These are phyloP conservation scores for Danio albolineatus DNA, from an alignment of 2,797 vertebrate genomes.

Conservation along the genomic window DNA sequence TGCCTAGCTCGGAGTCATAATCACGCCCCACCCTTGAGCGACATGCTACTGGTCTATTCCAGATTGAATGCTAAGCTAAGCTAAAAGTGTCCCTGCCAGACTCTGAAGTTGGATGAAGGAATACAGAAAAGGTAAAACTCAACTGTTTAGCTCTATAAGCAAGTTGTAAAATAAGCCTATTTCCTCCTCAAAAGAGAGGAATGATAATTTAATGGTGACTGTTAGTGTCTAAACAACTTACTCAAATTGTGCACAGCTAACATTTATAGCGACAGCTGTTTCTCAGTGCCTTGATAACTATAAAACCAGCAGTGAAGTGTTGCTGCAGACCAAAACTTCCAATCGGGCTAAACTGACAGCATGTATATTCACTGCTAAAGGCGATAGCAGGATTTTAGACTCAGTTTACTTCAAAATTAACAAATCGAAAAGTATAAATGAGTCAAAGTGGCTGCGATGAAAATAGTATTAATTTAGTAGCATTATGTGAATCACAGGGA, in stretches of 20 bases:
- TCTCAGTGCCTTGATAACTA: constrained; percentile 32
- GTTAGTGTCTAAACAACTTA: constrained; percentile 22
- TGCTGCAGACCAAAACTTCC: neutral
- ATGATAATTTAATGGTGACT: constrained; percentile 17
- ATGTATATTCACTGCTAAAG: neutral
- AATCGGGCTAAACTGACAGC: neutral
- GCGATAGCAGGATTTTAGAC: neutral
- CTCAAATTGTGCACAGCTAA: constrained; percentile 57
- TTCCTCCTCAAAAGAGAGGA: neutral
- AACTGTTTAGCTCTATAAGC: no score
- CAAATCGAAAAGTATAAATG: neutral
- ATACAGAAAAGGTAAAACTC: no score
- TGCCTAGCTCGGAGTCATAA: no score
- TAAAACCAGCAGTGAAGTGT: neutral
- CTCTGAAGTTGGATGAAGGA: no score
- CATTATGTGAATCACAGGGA: neutral
- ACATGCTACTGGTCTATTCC: no score
- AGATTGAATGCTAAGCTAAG: no score
- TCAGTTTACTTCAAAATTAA: neutral
- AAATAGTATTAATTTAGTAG: neutral
- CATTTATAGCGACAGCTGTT: constrained; percentile 67
- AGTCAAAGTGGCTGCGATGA: neutral
- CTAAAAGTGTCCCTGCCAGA: no score
- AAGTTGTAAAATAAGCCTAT: no score
- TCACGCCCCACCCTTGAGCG: no score